These are phyloP conservation scores for Drosophila anceps DNA, from an alignment of 2,888 invertebrate genomes.

Conservation along the genomic window DNA sequence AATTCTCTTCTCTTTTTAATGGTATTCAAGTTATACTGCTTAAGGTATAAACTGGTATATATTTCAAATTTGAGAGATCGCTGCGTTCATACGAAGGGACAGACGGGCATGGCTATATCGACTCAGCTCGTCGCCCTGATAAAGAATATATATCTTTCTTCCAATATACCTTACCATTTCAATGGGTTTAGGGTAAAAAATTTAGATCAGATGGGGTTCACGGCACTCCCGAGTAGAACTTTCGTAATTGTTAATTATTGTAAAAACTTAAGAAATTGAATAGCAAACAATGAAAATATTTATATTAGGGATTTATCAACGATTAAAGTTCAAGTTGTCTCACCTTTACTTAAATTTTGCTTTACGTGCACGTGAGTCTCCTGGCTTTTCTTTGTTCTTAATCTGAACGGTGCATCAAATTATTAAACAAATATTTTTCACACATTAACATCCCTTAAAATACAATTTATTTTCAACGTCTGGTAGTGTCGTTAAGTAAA, in stretches of 20 bases:
- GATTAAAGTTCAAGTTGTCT: slow-evolving; percentile 54
- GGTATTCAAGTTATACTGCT: too few species aligned
- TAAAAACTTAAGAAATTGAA: background rate
- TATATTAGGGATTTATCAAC: slow-evolving; percentile 27
- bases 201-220: too few species aligned
- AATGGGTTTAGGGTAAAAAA: too few species aligned
- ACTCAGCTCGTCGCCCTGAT: too few species aligned
- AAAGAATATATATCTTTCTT: background rate
- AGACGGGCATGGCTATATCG: too few species aligned
- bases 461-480: slow-evolving; percentile 70
- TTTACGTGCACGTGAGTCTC: slow-evolving; percentile 62
- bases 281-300: slow-evolving; percentile 1
- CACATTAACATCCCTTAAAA: slow-evolving; percentile 72
- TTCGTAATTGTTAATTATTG: too few species aligned
- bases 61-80: too few species aligned
- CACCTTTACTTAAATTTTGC: slow-evolving; percentile 51
- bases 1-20: too few species aligned
- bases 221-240: too few species aligned
- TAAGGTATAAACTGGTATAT: too few species aligned
- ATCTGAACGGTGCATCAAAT: slow-evolving; percentile 58
- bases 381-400: slow-evolving; percentile 46
- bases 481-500: slow-evolving; percentile 81
- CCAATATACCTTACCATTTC: too few species aligned
- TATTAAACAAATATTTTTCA: slow-evolving; percentile 76
- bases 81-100: too few species aligned